These are phyloP conservation scores for Pseudois nayaur DNA, from an alignment of 2,113 vertebrate species.

Conservation along the genomic window DNA sequence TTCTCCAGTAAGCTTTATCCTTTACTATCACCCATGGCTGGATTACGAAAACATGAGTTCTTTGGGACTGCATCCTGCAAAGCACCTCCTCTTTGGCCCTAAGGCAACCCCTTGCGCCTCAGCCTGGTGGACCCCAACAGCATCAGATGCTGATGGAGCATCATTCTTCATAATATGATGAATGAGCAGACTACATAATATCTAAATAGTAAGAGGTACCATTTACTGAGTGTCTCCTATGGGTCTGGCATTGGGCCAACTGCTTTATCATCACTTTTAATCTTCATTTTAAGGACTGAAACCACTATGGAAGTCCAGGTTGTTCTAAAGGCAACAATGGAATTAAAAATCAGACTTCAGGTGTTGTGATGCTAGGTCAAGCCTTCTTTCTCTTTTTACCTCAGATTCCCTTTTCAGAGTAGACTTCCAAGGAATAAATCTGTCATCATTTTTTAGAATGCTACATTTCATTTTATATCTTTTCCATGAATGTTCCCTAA, in stretches of 20 bases:
- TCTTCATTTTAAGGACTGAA: not conserved
- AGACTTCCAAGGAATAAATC: not conserved
- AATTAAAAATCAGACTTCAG: conserved; percentile 6
- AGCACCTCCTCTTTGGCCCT: not conserved
- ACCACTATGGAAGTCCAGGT: not conserved
- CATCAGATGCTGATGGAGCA: not conserved
- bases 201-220: not conserved
- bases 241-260: not conserved
- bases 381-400: conserved; percentile 12
- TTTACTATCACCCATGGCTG: not conserved
- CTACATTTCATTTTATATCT: conserved; percentile 21
- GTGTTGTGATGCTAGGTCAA: not conserved
- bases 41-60: not conserved
- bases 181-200: not conserved
- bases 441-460: conserved; percentile 8
- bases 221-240: not conserved
- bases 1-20: not conserved
- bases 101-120: not conserved
- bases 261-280: not conserved
- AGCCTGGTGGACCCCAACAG: not conserved
- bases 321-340: not conserved
- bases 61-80: not conserved
- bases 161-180: not conserved
- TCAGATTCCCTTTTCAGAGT: not conserved
- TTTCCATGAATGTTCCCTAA: conserved; percentile 11